Evolutionary conservation across 35 echinoderm and acorn worm species (phyloP), one percentile per base, ranked within the genome.

Genomic region (Apostichopus japonicus): DNA sequence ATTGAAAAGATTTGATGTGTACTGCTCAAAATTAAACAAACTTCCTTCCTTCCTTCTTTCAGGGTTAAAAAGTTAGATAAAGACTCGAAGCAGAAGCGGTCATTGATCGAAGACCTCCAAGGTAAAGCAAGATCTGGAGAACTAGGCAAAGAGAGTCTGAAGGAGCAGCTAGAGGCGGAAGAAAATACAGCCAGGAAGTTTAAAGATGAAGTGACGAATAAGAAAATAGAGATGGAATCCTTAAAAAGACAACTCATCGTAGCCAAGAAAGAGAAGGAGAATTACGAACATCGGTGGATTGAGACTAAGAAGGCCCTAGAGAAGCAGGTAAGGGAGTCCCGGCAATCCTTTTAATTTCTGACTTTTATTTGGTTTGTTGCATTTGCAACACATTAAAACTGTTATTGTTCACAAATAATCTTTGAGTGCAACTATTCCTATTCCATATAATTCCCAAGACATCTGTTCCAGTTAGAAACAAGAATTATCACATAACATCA

Each of bases 81-180:
- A 62, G 95, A 99, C 81, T 44, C 92, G 15, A 90, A 79, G n/a
- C 97, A 99, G 91, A 99, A 99, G 78, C 86, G 97, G 59, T 96
- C 97, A 13, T 72, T 99, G 52, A 96, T 99, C 54, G 97, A 99
- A 80, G 97, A 99, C 87, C 90, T 99, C 62, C 80, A 84, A 92
- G 91, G 76, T 0, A 94, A 90, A 91, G 93, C 91, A 13, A 96
- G 78, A 87, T 59, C 92, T 7, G 63, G 65, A 13, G 86, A 90
- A 10, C 80, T 77, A 6, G 79, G 90, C 62, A 94, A 92, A 78
- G 62, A n/a, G 16, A 24, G 72, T 58, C 17, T 78, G 51, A 52
- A 79, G 15, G 90, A 91, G 33, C 52, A 59, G 10, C n/a, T 91
- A 53, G 76, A 91, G 77, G 53, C 90, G 21, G 71, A 55, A 58